Evolutionary conservation across 2,888 invertebrate genomes (phyloP), one percentile per base, ranked within the genome.

Genomic region (Cactoblastis cactorum): DNA sequence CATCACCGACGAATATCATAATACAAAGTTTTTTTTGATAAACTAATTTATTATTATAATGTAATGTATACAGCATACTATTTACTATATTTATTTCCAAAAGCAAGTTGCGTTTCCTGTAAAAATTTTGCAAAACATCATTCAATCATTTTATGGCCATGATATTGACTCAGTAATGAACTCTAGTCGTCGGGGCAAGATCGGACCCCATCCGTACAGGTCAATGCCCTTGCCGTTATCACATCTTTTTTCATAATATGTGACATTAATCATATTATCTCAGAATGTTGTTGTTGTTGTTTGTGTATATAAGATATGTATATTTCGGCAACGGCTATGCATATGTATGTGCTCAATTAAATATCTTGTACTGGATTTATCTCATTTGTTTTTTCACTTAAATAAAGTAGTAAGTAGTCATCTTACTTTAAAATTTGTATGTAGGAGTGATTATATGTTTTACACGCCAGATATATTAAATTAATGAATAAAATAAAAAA

Each of bases 401-500:
- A n/a, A n/a, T n/a, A n/a, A n/a, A n/a, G n/a, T n/a, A n/a, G n/a
- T n/a, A n/a, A n/a, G n/a, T n/a, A n/a, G n/a, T n/a, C n/a, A n/a
- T n/a, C n/a, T n/a, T n/a, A n/a, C n/a, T n/a, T n/a, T n/a, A n/a
- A n/a, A n/a, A n/a, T n/a, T n/a, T n/a, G n/a, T n/a, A n/a, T n/a
- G n/a, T n/a, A n/a, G n/a, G n/a, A n/a, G n/a, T n/a, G n/a, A n/a
- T n/a, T n/a, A n/a, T n/a, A n/a, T n/a, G n/a, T n/a, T n/a, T n/a
- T n/a, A n/a, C n/a, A n/a, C n/a, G n/a, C n/a, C n/a, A n/a, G n/a
- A n/a, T n/a, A n/a, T n/a, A n/a, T n/a, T n/a, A n/a, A n/a, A n/a
- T n/a, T n/a, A n/a, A n/a, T n/a, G n/a, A n/a, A n/a, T n/a, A n/a
- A 46, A 32, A 45, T 45, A 39, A 47, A 49, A 11, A 32, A 41